Evolutionary conservation across 2,113 vertebrate species (phyloP).

Genomic region (Stercorarius parasiticus): DNA sequence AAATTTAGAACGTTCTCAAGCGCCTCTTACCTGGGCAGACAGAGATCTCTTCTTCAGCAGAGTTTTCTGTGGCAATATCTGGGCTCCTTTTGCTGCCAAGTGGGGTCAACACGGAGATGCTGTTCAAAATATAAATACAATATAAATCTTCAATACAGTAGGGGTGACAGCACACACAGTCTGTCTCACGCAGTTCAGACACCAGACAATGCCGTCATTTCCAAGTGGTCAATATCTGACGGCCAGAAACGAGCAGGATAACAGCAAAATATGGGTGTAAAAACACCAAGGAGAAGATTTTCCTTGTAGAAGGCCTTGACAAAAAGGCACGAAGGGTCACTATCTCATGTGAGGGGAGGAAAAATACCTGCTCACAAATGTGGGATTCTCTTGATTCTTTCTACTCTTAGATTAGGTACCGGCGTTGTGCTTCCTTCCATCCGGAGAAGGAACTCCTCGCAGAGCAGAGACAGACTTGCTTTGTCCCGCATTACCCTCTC

Average conservation of each 20-base stretch:
- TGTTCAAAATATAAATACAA: conserved; percentile 61
- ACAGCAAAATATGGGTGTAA: conserved; percentile 7
- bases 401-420: not conserved
- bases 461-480: not conserved
- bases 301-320: not conserved
- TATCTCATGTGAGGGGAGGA: not conserved
- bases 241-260: conserved; percentile 36
- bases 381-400: not conserved
- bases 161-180: not conserved
- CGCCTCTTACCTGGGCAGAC: conserved; percentile 84
- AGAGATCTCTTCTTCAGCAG: conserved; percentile 73
- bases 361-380: not conserved
- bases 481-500: not conserved
- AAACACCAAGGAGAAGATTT: not conserved
- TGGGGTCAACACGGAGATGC: conserved; percentile 53
- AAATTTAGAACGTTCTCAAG: not conserved
- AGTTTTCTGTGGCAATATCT: conserved; percentile 46
- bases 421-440: not conserved
- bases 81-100: conserved; percentile 64
- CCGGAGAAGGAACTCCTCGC: not conserved
- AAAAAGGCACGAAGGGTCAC: conserved; percentile 10
- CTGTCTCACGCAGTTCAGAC: not conserved
- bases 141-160: not conserved
- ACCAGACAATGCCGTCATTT: conserved; percentile 1
- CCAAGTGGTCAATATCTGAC: not conserved